Evolutionary conservation across 2,888 invertebrate species (phyloP).

Genomic region (Spialia ferax): DNA sequence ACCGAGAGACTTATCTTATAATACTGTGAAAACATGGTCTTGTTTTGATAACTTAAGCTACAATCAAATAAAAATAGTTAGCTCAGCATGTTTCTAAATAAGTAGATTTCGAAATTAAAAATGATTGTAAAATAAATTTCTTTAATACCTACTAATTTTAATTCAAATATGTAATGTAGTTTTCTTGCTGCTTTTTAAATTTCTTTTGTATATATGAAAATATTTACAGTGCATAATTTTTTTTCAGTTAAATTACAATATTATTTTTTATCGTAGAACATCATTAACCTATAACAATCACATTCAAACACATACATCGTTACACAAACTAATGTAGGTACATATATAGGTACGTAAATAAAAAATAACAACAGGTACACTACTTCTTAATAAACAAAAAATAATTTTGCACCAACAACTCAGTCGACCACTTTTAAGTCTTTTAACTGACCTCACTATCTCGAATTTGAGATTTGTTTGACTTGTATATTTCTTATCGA

Average conservation of each 20-base stretch:
- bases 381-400: not conserved
- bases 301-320: no score
- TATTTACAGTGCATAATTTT: no score
- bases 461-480: not conserved
- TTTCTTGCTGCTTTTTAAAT: no score
- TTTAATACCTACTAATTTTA: no score
- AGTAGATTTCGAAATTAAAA: not conserved
- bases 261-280: no score
- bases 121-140: not conserved
- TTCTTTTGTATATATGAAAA: no score
- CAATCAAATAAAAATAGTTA: constrained; percentile 27
- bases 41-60: constrained; percentile 30
- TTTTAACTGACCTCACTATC: not conserved
- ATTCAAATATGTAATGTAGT: no score
- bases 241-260: no score
- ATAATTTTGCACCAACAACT: constrained; percentile 14
- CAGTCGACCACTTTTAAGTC: not conserved
- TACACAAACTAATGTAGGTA: no score
- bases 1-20: constrained; percentile 32
- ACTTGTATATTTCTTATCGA: constrained; percentile 10
- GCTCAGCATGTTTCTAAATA: constrained; percentile 11
- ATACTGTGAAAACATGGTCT: constrained; percentile 26
- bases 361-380: not conserved
- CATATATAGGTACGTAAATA: no score
- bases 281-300: no score